Percentiles rank a stretch among this genome's conserved stretches.
Conservation (phyloP, 2,113 vertebrate species). For the Opisthocomus hoazin region DNA sequence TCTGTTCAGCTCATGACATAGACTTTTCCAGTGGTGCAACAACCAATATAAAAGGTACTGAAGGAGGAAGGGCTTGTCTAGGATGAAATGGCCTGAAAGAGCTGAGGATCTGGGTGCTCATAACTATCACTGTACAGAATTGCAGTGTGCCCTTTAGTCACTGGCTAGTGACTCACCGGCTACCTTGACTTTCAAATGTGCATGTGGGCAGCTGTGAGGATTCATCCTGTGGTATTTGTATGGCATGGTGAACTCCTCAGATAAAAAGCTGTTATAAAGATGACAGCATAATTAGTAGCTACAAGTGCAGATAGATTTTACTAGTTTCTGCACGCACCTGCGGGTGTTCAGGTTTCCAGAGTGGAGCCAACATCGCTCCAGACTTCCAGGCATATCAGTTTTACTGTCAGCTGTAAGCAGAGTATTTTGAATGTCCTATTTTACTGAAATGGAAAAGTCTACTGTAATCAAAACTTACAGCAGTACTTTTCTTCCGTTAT, state of each 20-base stretch:
- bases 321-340: neutral
- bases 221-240: neutral
- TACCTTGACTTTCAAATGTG: neutral
- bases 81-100: neutral
- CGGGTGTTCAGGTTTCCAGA: neutral
- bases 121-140: neutral
- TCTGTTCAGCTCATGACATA: neutral
- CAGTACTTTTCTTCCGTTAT: neutral
- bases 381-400: neutral
- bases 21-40: neutral
- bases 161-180: neutral
- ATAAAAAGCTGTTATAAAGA: neutral
- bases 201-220: neutral
- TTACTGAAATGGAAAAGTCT: slow-evolving; percentile 20
- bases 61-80: neutral
- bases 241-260: neutral
- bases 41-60: neutral
- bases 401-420: neutral
- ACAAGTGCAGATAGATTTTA: neutral
- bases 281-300: neutral
- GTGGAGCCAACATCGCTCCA: neutral
- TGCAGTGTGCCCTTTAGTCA: neutral
- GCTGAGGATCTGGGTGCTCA: neutral
- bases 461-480: slow-evolving; percentile 7
- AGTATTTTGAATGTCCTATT: neutral